Evolutionary conservation across 2,888 invertebrate genomes (phyloP).

Genomic region (Drosophila mimetica): DNA sequence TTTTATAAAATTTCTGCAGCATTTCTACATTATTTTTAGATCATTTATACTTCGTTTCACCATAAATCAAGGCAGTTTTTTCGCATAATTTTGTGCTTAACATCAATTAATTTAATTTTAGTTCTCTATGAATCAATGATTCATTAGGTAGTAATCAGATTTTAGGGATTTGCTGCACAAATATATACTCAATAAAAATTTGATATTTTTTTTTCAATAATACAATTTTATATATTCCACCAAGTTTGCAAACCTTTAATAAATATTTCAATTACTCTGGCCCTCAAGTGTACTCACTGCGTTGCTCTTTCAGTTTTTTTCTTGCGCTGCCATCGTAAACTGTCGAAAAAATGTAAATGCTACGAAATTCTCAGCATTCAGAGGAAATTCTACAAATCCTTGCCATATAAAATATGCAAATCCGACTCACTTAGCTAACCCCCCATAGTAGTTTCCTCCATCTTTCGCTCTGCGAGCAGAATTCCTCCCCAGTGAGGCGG

Average conservation of each 20-base stretch:
- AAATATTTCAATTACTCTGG: slow-evolving; percentile 34
- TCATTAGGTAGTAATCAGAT: too few relatives aligned
- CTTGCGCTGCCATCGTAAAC: slow-evolving; percentile 21
- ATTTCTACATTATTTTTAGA: too few relatives aligned
- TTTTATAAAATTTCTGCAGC: too few relatives aligned
- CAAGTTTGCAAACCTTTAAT: not conserved
- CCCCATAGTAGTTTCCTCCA: slow-evolving; percentile 18
- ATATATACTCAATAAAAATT: too few relatives aligned
- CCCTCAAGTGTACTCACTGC: not conserved
- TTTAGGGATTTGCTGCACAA: too few relatives aligned
- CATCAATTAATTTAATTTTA: too few relatives aligned
- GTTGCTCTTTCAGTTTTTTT: not conserved
- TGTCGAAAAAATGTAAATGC: slow-evolving; percentile 36
- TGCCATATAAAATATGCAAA: slow-evolving; percentile 54
- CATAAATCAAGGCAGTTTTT: too few relatives aligned
- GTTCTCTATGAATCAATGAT: too few relatives aligned
- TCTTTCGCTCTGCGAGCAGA: slow-evolving; percentile 16
- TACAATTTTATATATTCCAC: not conserved
- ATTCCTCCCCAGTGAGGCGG: slow-evolving; percentile 39
- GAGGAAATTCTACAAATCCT: slow-evolving; percentile 42
- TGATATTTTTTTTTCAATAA: too few relatives aligned
- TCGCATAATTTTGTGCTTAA: too few relatives aligned
- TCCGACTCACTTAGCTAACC: slow-evolving; percentile 35
- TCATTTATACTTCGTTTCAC: too few relatives aligned
- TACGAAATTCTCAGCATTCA: slow-evolving; percentile 30